phyloP scores from a whole-genome alignment of 2,888 invertebrate species.

The Uropetala carovei region DNA sequence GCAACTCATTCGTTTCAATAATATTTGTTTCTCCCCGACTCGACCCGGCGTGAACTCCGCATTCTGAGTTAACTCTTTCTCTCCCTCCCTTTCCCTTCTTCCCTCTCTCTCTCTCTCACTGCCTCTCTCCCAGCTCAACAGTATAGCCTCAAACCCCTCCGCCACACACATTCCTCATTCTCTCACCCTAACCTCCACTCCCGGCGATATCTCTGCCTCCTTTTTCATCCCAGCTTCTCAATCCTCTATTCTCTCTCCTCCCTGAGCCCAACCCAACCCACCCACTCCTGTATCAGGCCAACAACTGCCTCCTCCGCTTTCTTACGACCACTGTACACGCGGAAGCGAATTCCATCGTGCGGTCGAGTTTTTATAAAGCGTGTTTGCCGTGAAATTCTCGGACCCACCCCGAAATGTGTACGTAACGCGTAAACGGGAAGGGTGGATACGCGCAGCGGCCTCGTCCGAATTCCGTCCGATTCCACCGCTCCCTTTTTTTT shows the following conservation, averaged over 20 bases:
- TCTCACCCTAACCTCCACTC: too few species aligned
- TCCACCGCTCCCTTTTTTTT: background rate
- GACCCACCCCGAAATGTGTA: background rate
- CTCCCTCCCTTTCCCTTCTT: background rate
- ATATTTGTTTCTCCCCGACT: slow-evolving; percentile 43
- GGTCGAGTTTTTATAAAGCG: background rate
- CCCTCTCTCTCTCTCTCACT: background rate
- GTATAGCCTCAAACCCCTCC: too few species aligned
- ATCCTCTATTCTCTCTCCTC: too few species aligned
- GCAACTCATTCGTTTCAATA: slow-evolving; percentile 60
- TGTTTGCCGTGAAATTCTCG: background rate
- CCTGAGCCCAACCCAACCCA: too few species aligned
- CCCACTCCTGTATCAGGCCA: too few species aligned
- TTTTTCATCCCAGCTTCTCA: too few species aligned
- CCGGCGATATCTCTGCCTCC: too few species aligned
- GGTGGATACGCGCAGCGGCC: background rate
- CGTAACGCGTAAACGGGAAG: background rate
- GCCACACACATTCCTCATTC: too few species aligned
- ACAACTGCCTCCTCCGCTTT: too few species aligned
- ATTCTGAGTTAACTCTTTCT: slow-evolving; percentile 56
- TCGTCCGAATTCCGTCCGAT: background rate
- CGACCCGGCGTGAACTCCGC: slow-evolving; percentile 49
- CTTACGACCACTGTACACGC: too few species aligned
- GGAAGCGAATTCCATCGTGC: background rate
- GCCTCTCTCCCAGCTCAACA: too few species aligned